These are phyloP conservation scores for Hypothenemus hampei DNA, from an alignment of 1,140 invertebrate species.

Conservation along the genomic window DNA sequence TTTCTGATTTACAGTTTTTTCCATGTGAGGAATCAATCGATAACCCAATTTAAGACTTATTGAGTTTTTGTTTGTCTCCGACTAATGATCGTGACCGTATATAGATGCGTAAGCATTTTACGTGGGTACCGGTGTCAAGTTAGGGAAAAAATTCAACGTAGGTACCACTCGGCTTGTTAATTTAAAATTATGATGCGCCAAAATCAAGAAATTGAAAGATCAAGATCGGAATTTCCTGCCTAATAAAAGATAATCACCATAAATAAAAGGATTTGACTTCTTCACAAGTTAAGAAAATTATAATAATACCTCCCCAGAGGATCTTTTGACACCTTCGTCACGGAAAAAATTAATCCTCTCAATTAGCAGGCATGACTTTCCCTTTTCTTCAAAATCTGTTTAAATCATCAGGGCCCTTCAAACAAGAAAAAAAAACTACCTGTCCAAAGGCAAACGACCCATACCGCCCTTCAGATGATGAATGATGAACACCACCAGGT, in stretches of 20 bases:
- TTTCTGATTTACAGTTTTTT: background rate
- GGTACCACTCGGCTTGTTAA: slow-evolving; percentile 14
- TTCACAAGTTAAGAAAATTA: slow-evolving; percentile 12
- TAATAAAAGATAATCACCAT: slow-evolving; percentile 17
- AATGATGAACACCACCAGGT: background rate
- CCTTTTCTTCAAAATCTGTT: background rate
- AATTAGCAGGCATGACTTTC: slow-evolving; percentile 22
- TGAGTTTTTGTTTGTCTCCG: background rate
- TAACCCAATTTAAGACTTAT: slow-evolving; percentile 1
- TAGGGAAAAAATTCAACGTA: too few species aligned
- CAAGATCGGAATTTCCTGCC: slow-evolving; percentile 3
- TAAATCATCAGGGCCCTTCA: slow-evolving; percentile 8
- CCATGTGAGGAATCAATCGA: background rate
- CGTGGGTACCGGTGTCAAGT: too few species aligned
- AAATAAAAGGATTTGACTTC: slow-evolving; percentile 21
- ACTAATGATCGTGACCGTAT: too few species aligned
- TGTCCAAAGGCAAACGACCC: slow-evolving; percentile 7
- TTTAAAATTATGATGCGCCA: slow-evolving; percentile 22
- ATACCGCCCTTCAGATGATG: background rate
- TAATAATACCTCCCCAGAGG: slow-evolving; percentile 22
- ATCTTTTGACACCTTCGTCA: slow-evolving; percentile 18
- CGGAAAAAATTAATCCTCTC: slow-evolving; percentile 13
- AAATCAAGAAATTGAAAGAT: slow-evolving; percentile 11
- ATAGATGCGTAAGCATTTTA: too few species aligned
- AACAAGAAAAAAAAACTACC: too few species aligned